Evolutionary conservation across 53 echinoderm and acorn worm genomes (phyloP), one percentile per base, ranked within the genome.

Genomic region (Holothuria scabra): DNA sequence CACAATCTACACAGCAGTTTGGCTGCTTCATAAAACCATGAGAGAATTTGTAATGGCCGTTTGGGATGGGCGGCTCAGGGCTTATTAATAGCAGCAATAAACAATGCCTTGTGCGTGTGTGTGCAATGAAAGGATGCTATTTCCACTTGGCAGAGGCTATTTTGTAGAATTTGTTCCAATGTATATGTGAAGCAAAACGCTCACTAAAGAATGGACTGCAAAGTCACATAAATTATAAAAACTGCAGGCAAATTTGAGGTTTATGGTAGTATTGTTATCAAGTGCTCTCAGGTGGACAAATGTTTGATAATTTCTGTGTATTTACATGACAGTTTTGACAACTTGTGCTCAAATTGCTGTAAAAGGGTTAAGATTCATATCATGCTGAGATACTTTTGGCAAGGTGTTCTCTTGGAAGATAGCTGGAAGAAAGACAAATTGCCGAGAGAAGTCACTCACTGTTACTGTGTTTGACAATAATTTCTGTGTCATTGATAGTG

Each of bases 31-130:
- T 76, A 76, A 52, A 52, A 56, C 56, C 76, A 18, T 16, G 76
- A 52, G 76, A 76, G 76, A 76, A 76, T 76, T 76, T 76, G 76
- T 76, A 76, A 76, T 76, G 76, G 76, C 76, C 29, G 76, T 76
- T 76, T 76, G 76, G 76, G 52, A 76, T 76, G 76, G 76, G 76
- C 76, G 76, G 76, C 76, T 76, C 76, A 76, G 55, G 76, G 25
- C 76, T 76, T 76, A 76, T 76, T 76, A 76, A 76, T 76, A 76
- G 56, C 20, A 56, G 76, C 76, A 76, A 25, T 76, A 76, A 76
- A 76, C 76, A 46, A 76, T 48, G 76, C 76, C 23, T 12, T 24
- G 21, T 49, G 56, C 30, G 12, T 46, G 52, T 21, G 52, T 52
- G 55, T 48, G 76, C 69, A 30, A 52, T 48, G 49, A 76, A 48